Evolutionary conservation across 2,888 invertebrate species (phyloP), one percentile per base, ranked within the genome.

Genomic region (Limnephilus lunatus): DNA sequence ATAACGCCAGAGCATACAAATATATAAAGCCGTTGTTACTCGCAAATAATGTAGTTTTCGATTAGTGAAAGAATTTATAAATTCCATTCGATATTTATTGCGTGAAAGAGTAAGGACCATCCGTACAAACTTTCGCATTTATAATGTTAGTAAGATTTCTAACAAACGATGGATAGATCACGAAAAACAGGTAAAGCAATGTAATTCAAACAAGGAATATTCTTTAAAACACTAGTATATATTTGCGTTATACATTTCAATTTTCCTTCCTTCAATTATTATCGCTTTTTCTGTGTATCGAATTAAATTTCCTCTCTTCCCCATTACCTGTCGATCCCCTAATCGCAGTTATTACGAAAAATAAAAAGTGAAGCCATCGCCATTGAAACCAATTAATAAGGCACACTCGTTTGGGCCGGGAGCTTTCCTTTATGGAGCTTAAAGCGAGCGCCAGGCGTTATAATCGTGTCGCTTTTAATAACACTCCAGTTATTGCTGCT

Each of bases 301-400:
- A 68, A 68, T 68, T 68, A 68, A 68, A 68, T 25, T 32, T 19
- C 19, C 14, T 31, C 31, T 12, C 31, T 14, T 82, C 12, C 31
- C 32, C 82, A 31, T 86, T 86, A 39, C 48, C 86, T 39, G 35
- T 44, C 86, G 86, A 48, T 85, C 31, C 44, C 35, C 14, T 86
- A 31, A 86, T 86, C 35, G 86, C 53, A 86, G 44, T 30, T 86
- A 48, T 86, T 86, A 39, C 53, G 39, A 32, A 32, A 82, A 82
- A 85, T 85, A 85, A 86, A 86, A 86, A 30, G 86, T 48, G 30
- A 48, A 30, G 30, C 86, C 39, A 86, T 48, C 53, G 85, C 44
- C 86, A n/a, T 11, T n/a, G 86, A 86, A 44, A 48, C 86, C 86
- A 86, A 86, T 86, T 86, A 86, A 82, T 82, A 82, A 32, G 68